Base-by-base conservation (phyloP, 2,797 vertebrate species). In the Esox masquinongy region DNA sequence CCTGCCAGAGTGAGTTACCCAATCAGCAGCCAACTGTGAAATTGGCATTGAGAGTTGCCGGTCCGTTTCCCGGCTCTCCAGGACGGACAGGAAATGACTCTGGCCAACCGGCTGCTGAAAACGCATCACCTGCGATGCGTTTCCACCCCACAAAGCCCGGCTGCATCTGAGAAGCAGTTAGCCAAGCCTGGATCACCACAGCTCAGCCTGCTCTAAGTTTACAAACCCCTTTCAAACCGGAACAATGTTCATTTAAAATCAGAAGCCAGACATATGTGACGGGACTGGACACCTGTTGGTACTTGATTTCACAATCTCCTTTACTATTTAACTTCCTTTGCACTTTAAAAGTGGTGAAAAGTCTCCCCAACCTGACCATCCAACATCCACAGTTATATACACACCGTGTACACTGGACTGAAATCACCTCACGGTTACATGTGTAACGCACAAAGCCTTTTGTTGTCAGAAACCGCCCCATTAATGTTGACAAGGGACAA, bases 1-100 rank as follows among this genome's bases (percentile, higher is more conserved):
- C 47, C 68, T 72, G 76, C 66, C 69, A 72, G 26, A 67, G 64
- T 31, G 81, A 84, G 70, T 77, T 84, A 50, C 70, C 17, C 68
- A 66, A 75, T 79, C 69, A 5, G 6, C n/a, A 66, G 76, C 68
- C 81, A 66, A 56, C 39, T 80, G 69, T 76, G 75, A 80, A 78
- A 84, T 67, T 70, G 59, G 26, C 31, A 68, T 17, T 69, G 49
- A 74, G 50, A 75, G 49, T 70, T 39, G 74, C 11, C 47, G 73
- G 73, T 79, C 59, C 72, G 49, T 72, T 31, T 67, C n/a, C 31
- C 24, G 22, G 29, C 19, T 15, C 50, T 68, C 51, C 15, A 56
- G 12, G 8, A 68, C 31, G 22, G 31, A 71, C 34, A 77, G 64
- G 70, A 68, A 78, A 70, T 43, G 39, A 31, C 70, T 64, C 53